Conservation (phyloP, 2,797 vertebrate species). For the Sparidentex hasta region DNA sequence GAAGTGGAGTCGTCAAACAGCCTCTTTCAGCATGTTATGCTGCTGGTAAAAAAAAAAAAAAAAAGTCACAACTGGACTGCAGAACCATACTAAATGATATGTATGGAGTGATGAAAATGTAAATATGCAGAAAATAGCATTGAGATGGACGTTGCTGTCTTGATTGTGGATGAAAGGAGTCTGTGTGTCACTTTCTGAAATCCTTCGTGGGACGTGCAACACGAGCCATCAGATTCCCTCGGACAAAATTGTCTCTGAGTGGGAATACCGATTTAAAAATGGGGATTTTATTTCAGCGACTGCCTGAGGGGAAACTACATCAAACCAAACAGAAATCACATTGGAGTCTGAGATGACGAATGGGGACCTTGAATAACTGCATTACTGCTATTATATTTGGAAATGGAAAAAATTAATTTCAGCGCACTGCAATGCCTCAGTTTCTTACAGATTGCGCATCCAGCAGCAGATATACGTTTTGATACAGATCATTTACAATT, state of each 20-base stretch:
- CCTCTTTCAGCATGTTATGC: too few species aligned
- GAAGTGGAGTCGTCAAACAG: too few species aligned
- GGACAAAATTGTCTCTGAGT: slow-evolving; percentile 51
- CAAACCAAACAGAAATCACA: slow-evolving; percentile 77
- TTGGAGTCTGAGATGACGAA: slow-evolving; percentile 77
- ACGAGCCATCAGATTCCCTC: slow-evolving; percentile 60
- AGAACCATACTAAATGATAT: background rate
- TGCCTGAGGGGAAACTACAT: slow-evolving; percentile 78
- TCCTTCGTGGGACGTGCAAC: slow-evolving; percentile 48
- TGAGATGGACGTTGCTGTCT: background rate
- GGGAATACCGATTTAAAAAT: slow-evolving; percentile 62
- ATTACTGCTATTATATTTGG: slow-evolving; percentile 77
- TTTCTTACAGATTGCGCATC: slow-evolving; percentile 60
- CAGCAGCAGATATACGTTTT: slow-evolving; percentile 50
- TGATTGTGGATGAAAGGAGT: slow-evolving; percentile 40
- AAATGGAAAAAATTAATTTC: slow-evolving; percentile 73
- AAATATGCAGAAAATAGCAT: background rate
- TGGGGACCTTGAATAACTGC: slow-evolving; percentile 74
- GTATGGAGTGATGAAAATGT: background rate
- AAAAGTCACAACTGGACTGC: background rate
- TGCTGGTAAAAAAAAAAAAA: too few species aligned
- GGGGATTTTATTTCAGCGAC: slow-evolving; percentile 74
- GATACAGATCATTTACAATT: slow-evolving; percentile 65
- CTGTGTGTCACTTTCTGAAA: slow-evolving; percentile 31
- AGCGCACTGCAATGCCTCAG: slow-evolving; percentile 55